Evolutionary conservation across 2,113 vertebrate genomes (phyloP), one percentile per base, ranked within the genome.

Genomic region (Heterotilapia buettikoferi): DNA sequence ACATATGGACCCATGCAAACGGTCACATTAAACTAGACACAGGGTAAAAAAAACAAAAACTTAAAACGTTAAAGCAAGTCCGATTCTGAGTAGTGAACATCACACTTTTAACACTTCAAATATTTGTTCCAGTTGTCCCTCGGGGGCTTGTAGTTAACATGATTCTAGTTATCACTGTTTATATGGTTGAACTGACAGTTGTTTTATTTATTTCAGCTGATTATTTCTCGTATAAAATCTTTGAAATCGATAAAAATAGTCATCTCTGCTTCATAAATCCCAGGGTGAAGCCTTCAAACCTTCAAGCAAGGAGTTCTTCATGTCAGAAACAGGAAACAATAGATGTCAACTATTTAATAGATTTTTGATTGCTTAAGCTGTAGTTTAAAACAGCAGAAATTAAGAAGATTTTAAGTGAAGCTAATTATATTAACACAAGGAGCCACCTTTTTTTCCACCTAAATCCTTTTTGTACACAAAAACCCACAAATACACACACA

Each of bases 1-100:
- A 91, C 91, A 93, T 86, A 87, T 88, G 84, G 88, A 87, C 29
- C 63, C 56, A 82, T 57, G 52, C 54, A 59, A 29, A 59, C 21
- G n/a, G 50, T 38, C 61, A 26, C 43, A 61, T 52, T 38, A 66
- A 47, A 86, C 11, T 8, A 12, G 24, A 19, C 40, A 38, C 12
- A 26, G 26, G 14, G 13, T 26, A 9, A 59, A 31, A 33, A 73
- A 53, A 43, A 1, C 36, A 66, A 66, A 66, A 38, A 53, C 33
- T 9, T 26, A 13, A 16, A 43, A 84, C 2, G 4, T 38, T 21
- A 38, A 66, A 38, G 50, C 5, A 16, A 68, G 43, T 71, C 26
- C 2, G 7, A 19, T 16, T 66, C 12, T 59, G 33, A 12, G 6
- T 38, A 24, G 6, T 83, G 0, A 78, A 36, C 18, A 9, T 13